Percentiles rank a stretch among this genome's conserved stretches.
These are phyloP conservation scores for Capromys pilorides DNA, from an alignment of 2,797 vertebrate species.

Conservation along the genomic window DNA sequence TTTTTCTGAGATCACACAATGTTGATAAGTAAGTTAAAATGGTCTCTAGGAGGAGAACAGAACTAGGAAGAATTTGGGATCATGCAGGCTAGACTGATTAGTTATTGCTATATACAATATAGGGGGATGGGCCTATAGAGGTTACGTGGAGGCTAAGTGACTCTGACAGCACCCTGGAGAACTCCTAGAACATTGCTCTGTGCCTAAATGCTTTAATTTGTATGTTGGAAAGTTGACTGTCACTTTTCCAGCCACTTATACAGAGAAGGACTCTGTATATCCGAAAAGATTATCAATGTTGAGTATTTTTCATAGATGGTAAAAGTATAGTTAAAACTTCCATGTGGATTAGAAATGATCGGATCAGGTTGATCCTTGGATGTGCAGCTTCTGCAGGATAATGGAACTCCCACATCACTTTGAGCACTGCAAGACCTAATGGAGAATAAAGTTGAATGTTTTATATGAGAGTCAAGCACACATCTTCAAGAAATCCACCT, in stretches of 20 bases:
- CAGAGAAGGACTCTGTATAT: background rate
- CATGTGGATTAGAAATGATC: background rate
- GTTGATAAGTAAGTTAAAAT: background rate
- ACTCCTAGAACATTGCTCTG: background rate
- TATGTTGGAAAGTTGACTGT: background rate
- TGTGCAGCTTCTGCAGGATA: background rate
- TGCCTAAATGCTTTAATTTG: background rate
- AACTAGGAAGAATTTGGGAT: background rate
- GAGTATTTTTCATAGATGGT: slow-evolving; percentile 3
- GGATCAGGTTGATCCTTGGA: background rate
- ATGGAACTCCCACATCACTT: background rate
- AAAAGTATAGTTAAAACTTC: background rate
- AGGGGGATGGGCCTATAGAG: background rate
- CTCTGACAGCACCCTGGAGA: slow-evolving; percentile 57
- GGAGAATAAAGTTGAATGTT: background rate
- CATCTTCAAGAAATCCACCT: background rate
- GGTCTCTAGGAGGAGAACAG: background rate
- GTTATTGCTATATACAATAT: background rate
- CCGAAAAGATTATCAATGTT: background rate
- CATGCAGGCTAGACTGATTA: background rate
- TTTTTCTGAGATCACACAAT: background rate
- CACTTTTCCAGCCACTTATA: background rate
- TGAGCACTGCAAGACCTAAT: background rate
- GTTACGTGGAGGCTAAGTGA: background rate
- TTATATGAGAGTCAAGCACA: background rate